Evolutionary conservation across 2,797 vertebrate genomes (phyloP), one percentile per base, ranked within the genome.

Genomic region (Avahi laniger): DNA sequence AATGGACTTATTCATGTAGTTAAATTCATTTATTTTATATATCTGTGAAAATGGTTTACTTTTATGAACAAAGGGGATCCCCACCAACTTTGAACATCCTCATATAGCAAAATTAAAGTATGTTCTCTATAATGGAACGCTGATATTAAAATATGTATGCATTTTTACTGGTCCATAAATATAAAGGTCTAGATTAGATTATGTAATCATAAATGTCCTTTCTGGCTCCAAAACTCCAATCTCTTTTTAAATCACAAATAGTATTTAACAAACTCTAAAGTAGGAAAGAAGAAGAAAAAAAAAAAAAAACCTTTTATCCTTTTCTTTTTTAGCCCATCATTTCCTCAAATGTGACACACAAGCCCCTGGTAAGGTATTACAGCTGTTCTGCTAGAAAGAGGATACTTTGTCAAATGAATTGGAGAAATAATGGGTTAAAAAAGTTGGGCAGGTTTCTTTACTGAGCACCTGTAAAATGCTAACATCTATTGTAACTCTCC

Each of bases 1-100:
- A 90, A 70, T 7, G 4, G 46, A 69, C 26, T 87, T 89, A 65
- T 88, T 61, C 38, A 14, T 57, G 38, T 72, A 70, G 41, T 18
- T 73, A 85, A 89, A 95, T 26, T 69, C 9, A 87, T 57, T 96
- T 89, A 38, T 90, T 96, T 89, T 79, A 52, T 65, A 93, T 94
- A 91, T 63, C 59, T 33, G 11, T 69, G 61, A 28, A 95, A 94
- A 69, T 92, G 5, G 1, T 5, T 96, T 91, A 35, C 15, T 81
- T 82, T 95, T 69, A 90, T 93, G 24, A 95, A 86, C 5, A 48
- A 54, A n/a, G 30, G 5, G 11, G 5, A 18, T n/a, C 11, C 4
- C 35, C 4, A 43, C 33, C 26, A 22, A 38, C 33, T 89, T 92
- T 76, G 52, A 75, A 33, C 28, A 84, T 70, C 13, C 79, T 93